Evolutionary conservation across 1,140 invertebrate species (phyloP), one percentile per base, ranked within the genome.

Genomic region (Coptotermes formosanus): DNA sequence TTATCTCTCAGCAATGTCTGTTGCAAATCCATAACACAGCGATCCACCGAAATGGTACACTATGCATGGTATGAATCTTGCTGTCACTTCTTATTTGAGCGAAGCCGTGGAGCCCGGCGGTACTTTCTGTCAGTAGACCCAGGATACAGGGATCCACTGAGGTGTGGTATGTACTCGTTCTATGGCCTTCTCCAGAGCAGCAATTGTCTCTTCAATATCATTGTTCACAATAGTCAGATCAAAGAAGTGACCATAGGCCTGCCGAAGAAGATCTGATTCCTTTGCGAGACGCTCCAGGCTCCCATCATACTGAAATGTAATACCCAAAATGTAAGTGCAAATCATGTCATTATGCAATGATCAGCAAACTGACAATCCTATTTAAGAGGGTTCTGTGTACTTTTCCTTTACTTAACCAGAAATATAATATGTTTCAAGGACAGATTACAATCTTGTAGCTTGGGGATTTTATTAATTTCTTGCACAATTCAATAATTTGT

Each of bases 211-310:
- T 90, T 99, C 98, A 88, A 99, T 99, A 92, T 99, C 98, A 93
- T 99, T 99, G 93, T 99, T 99, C 38, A 99, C 96, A 89, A 99
- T 98, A 82, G 97, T 98, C 91, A 99, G 92, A 91, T 99, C 99
- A 92, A 99, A 99, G 91, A 97, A 98, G 91, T 99, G 98, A 38
- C 98, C 98, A 92, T 99, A 99, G 48, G 98, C 97, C 89, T 98
- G 97, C 83, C 97, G 96, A 85, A 99, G 92, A 90, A 98, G 95
- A 88, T 99, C 98, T 45, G 98, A 99, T 91, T 99, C 98, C 89
- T 97, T 97, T 21, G 97, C 96, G 86, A 99, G 92, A 86, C 97
- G 94, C 91, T 99, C 98, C 89, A 99, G 92, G 89, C 98, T 99
- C 69, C 98, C 98, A 91, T 99, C 97, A 90, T 97, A 98, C 97